Evolutionary conservation across 2,113 vertebrate genomes (phyloP), one percentile per base, ranked within the genome.

Genomic region (Halichoeres trimaculatus): DNA sequence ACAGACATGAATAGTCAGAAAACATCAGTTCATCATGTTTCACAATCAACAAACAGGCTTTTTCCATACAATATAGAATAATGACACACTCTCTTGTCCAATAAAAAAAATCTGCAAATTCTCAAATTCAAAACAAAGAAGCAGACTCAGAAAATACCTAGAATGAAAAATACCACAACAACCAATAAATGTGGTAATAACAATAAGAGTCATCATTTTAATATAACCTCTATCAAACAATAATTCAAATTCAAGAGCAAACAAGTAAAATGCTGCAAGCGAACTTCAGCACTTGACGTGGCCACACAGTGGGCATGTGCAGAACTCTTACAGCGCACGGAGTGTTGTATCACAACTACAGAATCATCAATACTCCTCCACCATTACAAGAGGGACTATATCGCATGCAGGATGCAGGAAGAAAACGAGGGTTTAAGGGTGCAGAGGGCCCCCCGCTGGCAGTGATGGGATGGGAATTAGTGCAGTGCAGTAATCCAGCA

Each of bases 261-360:
- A 96, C 94, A 92, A 94, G 55, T 81, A 87, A 95, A 95, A 94
- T 93, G 95, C 95, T 96, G 96, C 95, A 96, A 96, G 95, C 95
- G 95, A 95, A 96, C 95, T 95, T 97, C 95, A 94, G 96, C 95
- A 96, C 95, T 95, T 94, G 91, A 92, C 94, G 95, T 96, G 95
- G 96, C 96, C 96, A 95, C 95, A 96, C 95, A 97, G 95, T 96
- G 95, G 95, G 93, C 95, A 95, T 96, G 96, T 95, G 96, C 95
- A 96, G 95, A 96, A 97, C 95, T 93, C 94, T 95, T 93, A 95
- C 95, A 96, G 90, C 94, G 93, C 94, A 94, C 95, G 95, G 74
- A 94, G 95, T 96, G 96, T 97, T 98, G 97, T 97, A 97, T 97
- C 96, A 98, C 96, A 98, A 97, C 95, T 98, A 98, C 96, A 95